Evolutionary conservation across 2,797 vertebrate genomes (phyloP), one percentile per base, ranked within the genome.

Genomic region (Poecilia gillii): DNA sequence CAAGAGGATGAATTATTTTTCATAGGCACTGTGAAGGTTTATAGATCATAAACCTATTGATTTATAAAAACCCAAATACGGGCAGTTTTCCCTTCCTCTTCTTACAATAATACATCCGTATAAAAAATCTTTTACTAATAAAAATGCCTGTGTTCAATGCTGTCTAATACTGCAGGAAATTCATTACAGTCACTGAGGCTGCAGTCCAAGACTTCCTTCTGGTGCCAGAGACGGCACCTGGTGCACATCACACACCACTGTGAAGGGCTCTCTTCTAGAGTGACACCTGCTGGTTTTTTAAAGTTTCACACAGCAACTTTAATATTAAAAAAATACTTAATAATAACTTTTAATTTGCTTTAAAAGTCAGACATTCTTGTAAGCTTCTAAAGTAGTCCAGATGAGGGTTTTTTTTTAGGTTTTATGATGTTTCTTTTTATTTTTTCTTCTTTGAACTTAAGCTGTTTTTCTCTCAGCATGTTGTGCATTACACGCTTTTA

Each of bases 201-300:
- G 6, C 25, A 57, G 51, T 28, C 13, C 36, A 57, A 74, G 39
- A 55, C 28, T 57, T 53, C 6, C 18, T 51, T 36, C 12, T 73
- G 49, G 23, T 55, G 23, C 33, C 33, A 74, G 6, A 55, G 31
- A 39, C 20, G 4, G 23, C 73, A 74, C 51, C 73, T 57, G 49
- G 36, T 16, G 41, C 18, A 31, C 73, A 74, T 43, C 73, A 75
- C 18, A 12, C 33, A 53, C 9, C 14, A 18, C 62, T 45, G 57
- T 49, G 18, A 47, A n/a, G 36, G 23, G 2, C 47, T 55, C 53
- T 73, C 43, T 33, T 78, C 53, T 39, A 49, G 43, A 73, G 71
- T 73, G 77, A 59, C 72, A 73, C n/a, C 59, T 23, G 7, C 11
- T 64, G 78, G 72, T 49, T 74, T 74, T 79, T 47, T 70, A 62